phyloP scores from a whole-genome alignment of 2,888 invertebrate species.

The Agrotis ipsilon region DNA sequence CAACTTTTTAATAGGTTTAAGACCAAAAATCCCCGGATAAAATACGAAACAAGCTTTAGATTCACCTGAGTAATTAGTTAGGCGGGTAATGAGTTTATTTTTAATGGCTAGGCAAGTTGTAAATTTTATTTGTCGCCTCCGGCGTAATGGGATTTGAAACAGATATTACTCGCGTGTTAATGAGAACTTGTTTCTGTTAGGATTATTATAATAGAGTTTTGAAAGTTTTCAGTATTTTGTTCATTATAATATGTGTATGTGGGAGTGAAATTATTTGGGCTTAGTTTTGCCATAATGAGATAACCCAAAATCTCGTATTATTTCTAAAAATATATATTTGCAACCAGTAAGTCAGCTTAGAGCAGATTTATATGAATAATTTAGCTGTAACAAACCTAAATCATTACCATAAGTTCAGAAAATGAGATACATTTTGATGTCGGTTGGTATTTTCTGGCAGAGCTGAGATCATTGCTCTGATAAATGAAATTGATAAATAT shows the following conservation, averaged over 20 bases:
- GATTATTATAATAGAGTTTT: slow-evolving; percentile 5
- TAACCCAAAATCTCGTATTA: too few species aligned
- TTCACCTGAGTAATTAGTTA: slow-evolving; percentile 62
- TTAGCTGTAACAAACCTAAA: too few species aligned
- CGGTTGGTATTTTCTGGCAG: too few species aligned
- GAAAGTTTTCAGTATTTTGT: not conserved
- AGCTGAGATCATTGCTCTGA: too few species aligned
- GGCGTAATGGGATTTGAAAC: slow-evolving; percentile 33
- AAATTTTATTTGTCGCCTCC: slow-evolving; percentile 35
- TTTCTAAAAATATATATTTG: too few species aligned
- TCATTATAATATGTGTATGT: not conserved
- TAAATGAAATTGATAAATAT: too few species aligned
- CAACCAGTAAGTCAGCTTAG: too few species aligned
- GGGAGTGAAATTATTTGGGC: not conserved
- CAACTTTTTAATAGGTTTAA: slow-evolving; percentile 68
- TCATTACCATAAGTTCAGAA: too few species aligned
- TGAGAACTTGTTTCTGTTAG: not conserved
- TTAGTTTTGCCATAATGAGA: too few species aligned
- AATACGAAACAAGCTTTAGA: slow-evolving; percentile 64
- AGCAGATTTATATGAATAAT: too few species aligned
- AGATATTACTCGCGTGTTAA: slow-evolving; percentile 34
- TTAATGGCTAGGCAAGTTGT: slow-evolving; percentile 50
- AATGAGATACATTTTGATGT: too few species aligned
- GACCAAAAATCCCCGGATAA: slow-evolving; percentile 57
- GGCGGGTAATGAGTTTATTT: slow-evolving; percentile 53